Conservation (phyloP, 1,140 invertebrate genomes). For the Lepidurus packardi region DNA sequence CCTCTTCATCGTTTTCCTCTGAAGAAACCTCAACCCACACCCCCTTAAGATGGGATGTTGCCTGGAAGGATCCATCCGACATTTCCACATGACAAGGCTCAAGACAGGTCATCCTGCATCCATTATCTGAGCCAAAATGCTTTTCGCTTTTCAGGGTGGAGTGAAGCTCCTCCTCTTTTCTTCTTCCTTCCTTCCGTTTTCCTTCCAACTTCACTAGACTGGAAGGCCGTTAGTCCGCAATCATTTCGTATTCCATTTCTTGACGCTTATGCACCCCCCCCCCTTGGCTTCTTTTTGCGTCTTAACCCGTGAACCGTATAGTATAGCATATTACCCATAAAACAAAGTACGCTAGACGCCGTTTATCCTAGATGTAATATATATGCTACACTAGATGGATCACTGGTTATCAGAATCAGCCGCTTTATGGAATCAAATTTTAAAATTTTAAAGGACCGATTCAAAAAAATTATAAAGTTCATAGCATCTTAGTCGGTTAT, state of each 20-base stretch:
- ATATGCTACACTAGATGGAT: too few species aligned
- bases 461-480: too few species aligned
- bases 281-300: background rate
- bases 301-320: too few species aligned
- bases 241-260: conserved; percentile 22
- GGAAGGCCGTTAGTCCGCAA: conserved; percentile 20
- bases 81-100: conserved; percentile 12
- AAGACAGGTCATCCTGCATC: conserved; percentile 18
- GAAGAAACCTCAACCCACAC: background rate
- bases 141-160: background rate
- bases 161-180: background rate
- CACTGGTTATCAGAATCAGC: too few species aligned
- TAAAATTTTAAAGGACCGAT: background rate
- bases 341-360: too few species aligned
- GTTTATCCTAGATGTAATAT: too few species aligned
- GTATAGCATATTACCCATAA: too few species aligned
- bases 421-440: background rate
- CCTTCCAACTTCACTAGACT: background rate
- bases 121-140: background rate
- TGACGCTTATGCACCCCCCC: background rate
- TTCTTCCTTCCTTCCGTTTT: background rate
- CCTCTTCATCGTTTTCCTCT: background rate
- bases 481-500: too few species aligned
- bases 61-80: background rate
- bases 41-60: background rate